A percentile compares a stretch with the other conserved stretches of the same genome.
phyloP scores from a whole-genome alignment of 2,888 invertebrate genomes.

The Plebejus melissa region DNA sequence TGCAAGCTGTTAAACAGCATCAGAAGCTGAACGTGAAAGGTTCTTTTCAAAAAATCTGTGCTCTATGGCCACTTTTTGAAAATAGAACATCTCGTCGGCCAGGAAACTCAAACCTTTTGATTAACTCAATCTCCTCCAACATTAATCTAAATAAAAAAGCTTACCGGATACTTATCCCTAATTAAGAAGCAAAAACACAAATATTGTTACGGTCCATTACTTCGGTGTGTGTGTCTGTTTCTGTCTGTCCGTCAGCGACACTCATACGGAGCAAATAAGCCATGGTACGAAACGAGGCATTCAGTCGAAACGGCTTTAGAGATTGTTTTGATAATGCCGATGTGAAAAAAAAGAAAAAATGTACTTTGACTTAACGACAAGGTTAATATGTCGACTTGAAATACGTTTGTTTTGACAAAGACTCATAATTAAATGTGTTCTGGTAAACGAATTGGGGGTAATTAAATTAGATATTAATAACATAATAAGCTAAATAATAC shows the following conservation, averaged over 20 bases:
- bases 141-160: slow-evolving; percentile 31
- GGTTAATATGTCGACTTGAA: slow-evolving; percentile 20
- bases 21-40: too few species aligned
- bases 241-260: slow-evolving; percentile 46
- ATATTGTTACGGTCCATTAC: slow-evolving; percentile 63
- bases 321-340: slow-evolving; percentile 38
- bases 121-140: slow-evolving; percentile 8
- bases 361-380: slow-evolving; percentile 25
- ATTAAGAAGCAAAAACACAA: slow-evolving; percentile 67
- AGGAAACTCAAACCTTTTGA: slow-evolving; percentile 10
- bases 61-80: neutral
- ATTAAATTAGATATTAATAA: neutral
- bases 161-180: slow-evolving; percentile 64
- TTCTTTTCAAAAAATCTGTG: too few species aligned
- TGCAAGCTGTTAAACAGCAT: too few species aligned
- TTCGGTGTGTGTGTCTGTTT: slow-evolving; percentile 46
- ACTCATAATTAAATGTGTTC: neutral
- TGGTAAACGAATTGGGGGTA: neutral
- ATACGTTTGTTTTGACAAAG: neutral
- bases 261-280: slow-evolving; percentile 49
- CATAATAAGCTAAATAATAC: neutral
- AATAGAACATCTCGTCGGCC: slow-evolving; percentile 6
- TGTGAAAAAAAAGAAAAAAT: slow-evolving; percentile 29
- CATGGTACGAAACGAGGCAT: slow-evolving; percentile 61
- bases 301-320: slow-evolving; percentile 51